phyloP scores from a whole-genome alignment of 1,140 invertebrate species.

The Micrasema minimum region DNA sequence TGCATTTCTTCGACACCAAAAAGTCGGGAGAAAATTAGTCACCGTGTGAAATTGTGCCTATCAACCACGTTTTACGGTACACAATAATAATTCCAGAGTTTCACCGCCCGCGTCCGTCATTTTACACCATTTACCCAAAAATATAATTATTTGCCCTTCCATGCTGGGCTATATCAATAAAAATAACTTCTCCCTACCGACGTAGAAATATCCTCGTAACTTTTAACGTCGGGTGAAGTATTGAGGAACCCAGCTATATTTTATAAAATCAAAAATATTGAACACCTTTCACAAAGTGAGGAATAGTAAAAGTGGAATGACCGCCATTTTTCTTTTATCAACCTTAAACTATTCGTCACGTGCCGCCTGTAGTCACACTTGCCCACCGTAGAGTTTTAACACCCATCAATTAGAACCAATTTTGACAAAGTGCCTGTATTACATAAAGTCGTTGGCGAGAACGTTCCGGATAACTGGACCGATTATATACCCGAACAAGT shows the following conservation, averaged over 20 bases:
- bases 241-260: neutral
- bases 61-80: too few species aligned
- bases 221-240: neutral
- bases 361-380: slow-evolving; percentile 10
- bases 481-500: slow-evolving; percentile 34
- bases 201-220: slow-evolving; percentile 6
- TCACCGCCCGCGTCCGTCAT: neutral
- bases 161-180: neutral
- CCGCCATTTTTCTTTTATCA: too few species aligned
- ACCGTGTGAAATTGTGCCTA: too few species aligned
- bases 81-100: too few species aligned
- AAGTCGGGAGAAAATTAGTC: too few species aligned
- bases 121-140: slow-evolving; percentile 2
- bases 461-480: slow-evolving; percentile 34
- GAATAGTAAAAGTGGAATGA: too few species aligned
- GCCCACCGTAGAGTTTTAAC: slow-evolving; percentile 27
- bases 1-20: too few species aligned
- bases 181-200: neutral
- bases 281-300: too few species aligned
- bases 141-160: slow-evolving; percentile 1
- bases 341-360: slow-evolving; percentile 8
- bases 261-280: too few species aligned
- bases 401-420: slow-evolving; percentile 35
- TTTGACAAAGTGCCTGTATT: slow-evolving; percentile 36
- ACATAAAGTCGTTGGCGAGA: slow-evolving; percentile 34